Percentiles rank a stretch among this genome's conserved stretches.
Evolutionary conservation across 2,888 invertebrate species (phyloP).

Genomic region (Sturmia bella): DNA sequence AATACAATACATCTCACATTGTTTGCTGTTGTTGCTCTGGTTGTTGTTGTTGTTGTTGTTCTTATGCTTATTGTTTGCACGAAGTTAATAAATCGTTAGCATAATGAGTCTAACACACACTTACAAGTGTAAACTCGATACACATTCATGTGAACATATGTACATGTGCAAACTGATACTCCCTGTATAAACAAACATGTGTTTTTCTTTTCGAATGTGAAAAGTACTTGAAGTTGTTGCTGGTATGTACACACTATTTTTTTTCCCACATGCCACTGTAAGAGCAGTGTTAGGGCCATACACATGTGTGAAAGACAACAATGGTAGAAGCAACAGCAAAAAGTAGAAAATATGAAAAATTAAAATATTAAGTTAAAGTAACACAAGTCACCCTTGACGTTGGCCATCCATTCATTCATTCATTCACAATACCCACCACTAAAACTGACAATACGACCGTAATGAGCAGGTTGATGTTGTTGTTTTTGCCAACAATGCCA

Average conservation of each 20-base stretch:
- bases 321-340: constrained; percentile 34
- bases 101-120: constrained; percentile 30
- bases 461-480: constrained; percentile 17
- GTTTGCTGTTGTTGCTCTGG: constrained; percentile 6
- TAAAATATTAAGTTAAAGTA: constrained; percentile 52
- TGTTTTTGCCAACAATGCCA: constrained; percentile 49
- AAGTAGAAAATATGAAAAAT: constrained; percentile 37
- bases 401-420: constrained; percentile 48
- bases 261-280: constrained; percentile 34
- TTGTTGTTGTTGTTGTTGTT: constrained; percentile 10
- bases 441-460: constrained; percentile 38
- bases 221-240: constrained; percentile 17
- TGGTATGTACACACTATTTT: constrained; percentile 15
- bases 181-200: constrained; percentile 40
- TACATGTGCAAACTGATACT: constrained; percentile 56
- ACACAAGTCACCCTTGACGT: constrained; percentile 70
- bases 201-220: not conserved
- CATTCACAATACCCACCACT: constrained; percentile 12
- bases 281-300: not conserved
- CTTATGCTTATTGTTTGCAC: constrained; percentile 42
- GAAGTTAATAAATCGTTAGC: constrained; percentile 47
- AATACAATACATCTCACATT: constrained; percentile 32
- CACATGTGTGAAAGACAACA: constrained; percentile 44
- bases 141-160: not conserved
- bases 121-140: not conserved